Conservation (phyloP, 30 jellyfish, hydroid and myxozoan genomes). For the Turritopsis rubra region DNA sequence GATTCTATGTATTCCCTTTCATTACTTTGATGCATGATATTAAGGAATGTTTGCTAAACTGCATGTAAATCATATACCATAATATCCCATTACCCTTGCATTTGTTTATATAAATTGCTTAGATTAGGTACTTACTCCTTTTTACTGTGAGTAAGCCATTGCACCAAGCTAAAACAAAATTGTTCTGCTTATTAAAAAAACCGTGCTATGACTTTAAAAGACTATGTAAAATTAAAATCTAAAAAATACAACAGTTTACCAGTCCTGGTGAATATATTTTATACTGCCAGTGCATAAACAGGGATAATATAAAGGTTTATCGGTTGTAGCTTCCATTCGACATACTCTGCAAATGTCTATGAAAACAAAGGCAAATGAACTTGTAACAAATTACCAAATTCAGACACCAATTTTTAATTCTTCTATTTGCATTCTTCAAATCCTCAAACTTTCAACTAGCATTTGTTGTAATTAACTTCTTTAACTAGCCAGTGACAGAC, state of each 20-base stretch:
- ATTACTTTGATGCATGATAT: too few relatives aligned
- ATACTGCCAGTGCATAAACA: slow-evolving; percentile 99
- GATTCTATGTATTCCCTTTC: too few relatives aligned
- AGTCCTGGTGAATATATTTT: slow-evolving; percentile 88
- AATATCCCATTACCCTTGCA: too few relatives aligned
- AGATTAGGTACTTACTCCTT: slow-evolving; percentile 83
- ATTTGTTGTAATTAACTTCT: too few relatives aligned
- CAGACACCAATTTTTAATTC: too few relatives aligned
- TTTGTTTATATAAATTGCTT: too few relatives aligned
- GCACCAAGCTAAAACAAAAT: slow-evolving; percentile 51
- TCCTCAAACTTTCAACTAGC: too few relatives aligned
- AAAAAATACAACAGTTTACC: slow-evolving; percentile 33
- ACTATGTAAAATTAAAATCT: not conserved
- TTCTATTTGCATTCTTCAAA: too few relatives aligned
- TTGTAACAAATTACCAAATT: not conserved
- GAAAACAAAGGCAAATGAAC: not conserved
- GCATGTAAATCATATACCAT: too few relatives aligned
- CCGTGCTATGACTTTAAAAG: too few relatives aligned
- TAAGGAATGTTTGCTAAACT: too few relatives aligned
- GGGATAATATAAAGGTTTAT: slow-evolving; percentile 79
- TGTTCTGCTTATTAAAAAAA: not conserved
- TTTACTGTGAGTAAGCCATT: slow-evolving; percentile 89
- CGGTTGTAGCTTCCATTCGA: slow-evolving; percentile 82
- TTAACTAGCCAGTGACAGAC: too few relatives aligned
- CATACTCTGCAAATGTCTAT: slow-evolving; percentile 93